A percentile compares a stretch with the other conserved stretches of the same genome.
Conservation (phyloP, 2,113 vertebrate genomes). For the Tretioscincus oriximinensis region DNA sequence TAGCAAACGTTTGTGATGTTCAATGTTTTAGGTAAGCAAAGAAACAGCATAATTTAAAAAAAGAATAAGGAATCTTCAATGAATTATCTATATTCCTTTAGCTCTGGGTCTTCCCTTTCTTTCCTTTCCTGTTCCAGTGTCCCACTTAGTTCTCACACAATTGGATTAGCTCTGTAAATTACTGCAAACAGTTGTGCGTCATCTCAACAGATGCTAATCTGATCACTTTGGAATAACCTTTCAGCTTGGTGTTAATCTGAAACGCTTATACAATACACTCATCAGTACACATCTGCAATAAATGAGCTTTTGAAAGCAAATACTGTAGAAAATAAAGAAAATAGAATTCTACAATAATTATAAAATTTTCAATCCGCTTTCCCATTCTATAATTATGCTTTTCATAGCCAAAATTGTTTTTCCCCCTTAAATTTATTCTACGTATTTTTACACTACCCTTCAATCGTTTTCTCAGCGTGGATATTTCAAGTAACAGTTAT, state of each 20-base stretch:
- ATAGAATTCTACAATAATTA: neutral
- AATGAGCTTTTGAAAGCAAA: neutral
- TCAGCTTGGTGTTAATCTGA: conserved; percentile 4
- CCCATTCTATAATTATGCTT: neutral
- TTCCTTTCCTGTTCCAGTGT: neutral
- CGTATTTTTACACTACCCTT: neutral
- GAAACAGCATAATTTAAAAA: no score
- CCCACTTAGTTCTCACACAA: neutral
- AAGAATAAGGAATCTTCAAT: no score
- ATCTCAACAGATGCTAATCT: conserved; percentile 12
- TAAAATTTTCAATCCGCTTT: neutral
- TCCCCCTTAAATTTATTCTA: neutral
- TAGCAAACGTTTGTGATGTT: no score
- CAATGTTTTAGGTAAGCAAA: no score
- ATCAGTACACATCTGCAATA: neutral
- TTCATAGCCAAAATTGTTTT: neutral
- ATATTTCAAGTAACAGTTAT: neutral
- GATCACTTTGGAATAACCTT: neutral
- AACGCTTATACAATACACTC: neutral
- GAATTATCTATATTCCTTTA: neutral
- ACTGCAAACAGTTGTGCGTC: neutral
- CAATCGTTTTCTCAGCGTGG: neutral
- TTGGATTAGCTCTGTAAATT: conserved; percentile 2
- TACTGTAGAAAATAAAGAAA: neutral
- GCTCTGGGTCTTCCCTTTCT: neutral